Evolutionary conservation across 2,113 vertebrate species (phyloP), one percentile per base, ranked within the genome.

Genomic region (Cromileptes altivelis): DNA sequence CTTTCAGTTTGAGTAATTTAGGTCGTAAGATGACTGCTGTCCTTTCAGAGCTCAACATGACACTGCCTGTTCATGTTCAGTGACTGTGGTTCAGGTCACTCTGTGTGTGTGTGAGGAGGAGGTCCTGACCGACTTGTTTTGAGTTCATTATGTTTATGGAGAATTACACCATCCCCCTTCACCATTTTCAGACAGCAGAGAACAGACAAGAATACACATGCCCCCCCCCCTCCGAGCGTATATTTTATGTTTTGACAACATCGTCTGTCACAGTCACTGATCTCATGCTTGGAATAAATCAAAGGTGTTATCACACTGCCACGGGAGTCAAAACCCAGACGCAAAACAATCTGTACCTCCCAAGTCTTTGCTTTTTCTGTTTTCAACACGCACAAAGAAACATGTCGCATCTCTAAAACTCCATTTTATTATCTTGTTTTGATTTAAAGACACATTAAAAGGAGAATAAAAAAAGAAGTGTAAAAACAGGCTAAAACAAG

Each of bases 341-440:
- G 82, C 55, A 78, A 50, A 88, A 70, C 75, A 86, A 47, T 33
- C 33, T 55, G 18, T 84, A 71, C 81, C 47, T 75, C 84, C 70
- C 53, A 62, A 77, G 69, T 67, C 77, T 75, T 79, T 68, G 57
- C 69, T 68, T 78, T 61, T 64, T 73, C 70, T 55, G 21, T 70
- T 82, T 85, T 74, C 27, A 76, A 75, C 70, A 81, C 58, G 53
- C 57, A 86, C 49, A 84, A 50, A 86, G 42, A 69, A 79, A 82
- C 71, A 76, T 58, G n/a, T 40, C 3, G 57, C 27, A 47, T 80
- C 70, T 85, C 89, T 93, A 89, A 92, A 94, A 93, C 67, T 87
- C 67, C 1, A 58, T 86, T 94, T 96, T 92, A 94, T 94, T 93
- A 87, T 81, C 60, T 78, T 75, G 50, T 85, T 89, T 88, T 84